Conservation (phyloP, 2,113 vertebrate genomes). For the Saiga tatarica region DNA sequence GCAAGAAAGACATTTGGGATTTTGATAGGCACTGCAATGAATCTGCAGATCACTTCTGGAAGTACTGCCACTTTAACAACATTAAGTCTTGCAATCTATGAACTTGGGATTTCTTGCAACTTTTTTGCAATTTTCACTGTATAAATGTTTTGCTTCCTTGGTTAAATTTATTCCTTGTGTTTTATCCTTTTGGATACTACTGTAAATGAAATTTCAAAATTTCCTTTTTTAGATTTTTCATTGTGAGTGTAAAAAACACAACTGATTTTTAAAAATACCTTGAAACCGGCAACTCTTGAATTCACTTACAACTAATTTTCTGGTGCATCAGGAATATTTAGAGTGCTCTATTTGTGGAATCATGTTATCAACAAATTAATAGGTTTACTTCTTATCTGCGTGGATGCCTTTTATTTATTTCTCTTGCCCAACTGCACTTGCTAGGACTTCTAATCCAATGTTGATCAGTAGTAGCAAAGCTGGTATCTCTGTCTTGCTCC, state of each 20-base stretch:
- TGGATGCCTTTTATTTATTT: not conserved
- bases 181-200: not conserved
- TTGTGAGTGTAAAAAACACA: not conserved
- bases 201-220: not conserved
- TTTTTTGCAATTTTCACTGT: not conserved
- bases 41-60: not conserved
- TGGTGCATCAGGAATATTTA: not conserved
- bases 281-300: not conserved
- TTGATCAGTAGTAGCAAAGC: not conserved
- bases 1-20: not conserved
- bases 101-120: not conserved
- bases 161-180: not conserved
- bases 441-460: not conserved
- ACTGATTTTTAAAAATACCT: not conserved
- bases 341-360: not conserved
- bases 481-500: not conserved
- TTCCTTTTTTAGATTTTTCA: not conserved
- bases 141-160: not conserved
- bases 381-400: not conserved
- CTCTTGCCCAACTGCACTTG: not conserved
- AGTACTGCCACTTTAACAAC: not conserved
- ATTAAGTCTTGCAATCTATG: not conserved
- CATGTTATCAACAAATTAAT: not conserved
- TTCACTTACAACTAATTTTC: not conserved
- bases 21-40: not conserved